Base-by-base conservation (phyloP, 2,888 invertebrate genomes). In the Halictus ligatus region DNA sequence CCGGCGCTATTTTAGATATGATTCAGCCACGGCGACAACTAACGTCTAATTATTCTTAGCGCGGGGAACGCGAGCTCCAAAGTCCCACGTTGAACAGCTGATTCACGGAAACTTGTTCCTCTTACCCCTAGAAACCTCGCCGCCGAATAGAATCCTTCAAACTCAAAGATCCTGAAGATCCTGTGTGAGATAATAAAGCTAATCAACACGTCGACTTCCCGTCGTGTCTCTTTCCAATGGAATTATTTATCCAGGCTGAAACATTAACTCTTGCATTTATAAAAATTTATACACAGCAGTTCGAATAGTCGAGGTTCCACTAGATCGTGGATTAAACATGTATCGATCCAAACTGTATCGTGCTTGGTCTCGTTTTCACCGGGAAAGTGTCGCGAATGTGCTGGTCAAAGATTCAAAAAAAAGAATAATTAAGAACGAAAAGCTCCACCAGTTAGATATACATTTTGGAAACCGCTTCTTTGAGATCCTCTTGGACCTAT, bases 31-130 rank as follows among this genome's bases (percentile, higher is more conserved):
- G 64, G 84, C 75, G 79, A 87, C 73, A 91, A 86, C 87, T 81
- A 85, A 84, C 87, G 85, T 87, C 81, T 89, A 92, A 91, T 92
- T 91, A 91, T 91, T 92, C 91, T 91, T 91, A 88, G 90, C 88
- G 81, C 79, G 79, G 50, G 83, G 50, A 72, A 60, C 72, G 76
- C 69, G 80, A 71, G 40, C 74, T 72, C 69, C 82, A 74, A 25
- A 78, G 64, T 78, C 67, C 64, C 74, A 7, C 81, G 80, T 75
- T 82, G 78, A 86, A 90, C 90, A 86, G 87, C 85, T 89, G 90
- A 90, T 90, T 89, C 84, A 82, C 81, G 84, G 54, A 75, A 82
- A 85, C 83, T 75, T 75, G 29, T 48, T 0, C 3, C 35, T 8
- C 40, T 12, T 40, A 2, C 67, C 35, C 0, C 10, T 29, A 18